These are phyloP conservation scores for Uromys caudimaculatus DNA, from an alignment of 2,797 vertebrate species.

Conservation along the genomic window DNA sequence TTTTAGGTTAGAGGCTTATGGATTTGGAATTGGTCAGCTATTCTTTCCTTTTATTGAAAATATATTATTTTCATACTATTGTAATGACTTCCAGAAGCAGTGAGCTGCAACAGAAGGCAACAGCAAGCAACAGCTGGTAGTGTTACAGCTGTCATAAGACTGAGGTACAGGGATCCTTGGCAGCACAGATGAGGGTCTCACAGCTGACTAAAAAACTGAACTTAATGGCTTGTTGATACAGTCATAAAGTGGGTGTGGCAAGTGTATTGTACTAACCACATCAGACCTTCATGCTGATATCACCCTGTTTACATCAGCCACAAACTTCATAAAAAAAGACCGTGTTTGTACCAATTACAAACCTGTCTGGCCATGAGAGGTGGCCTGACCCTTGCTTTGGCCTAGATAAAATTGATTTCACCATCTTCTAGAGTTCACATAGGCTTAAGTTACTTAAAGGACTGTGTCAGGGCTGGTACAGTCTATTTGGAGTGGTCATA, in stretches of 20 bases:
- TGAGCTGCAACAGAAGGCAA: not conserved
- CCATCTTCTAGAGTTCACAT: not conserved
- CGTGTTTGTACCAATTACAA: not conserved
- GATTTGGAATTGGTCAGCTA: not conserved
- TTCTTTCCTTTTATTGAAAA: not conserved
- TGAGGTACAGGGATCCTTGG: not conserved
- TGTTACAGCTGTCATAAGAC: not conserved
- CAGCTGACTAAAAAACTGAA: not conserved
- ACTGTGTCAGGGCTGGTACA: not conserved
- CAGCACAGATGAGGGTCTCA: not conserved
- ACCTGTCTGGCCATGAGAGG: not conserved
- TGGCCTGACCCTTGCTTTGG: not conserved
- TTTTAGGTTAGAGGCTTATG: not conserved
- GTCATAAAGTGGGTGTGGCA: not conserved
- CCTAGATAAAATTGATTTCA: not conserved
- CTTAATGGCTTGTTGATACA: not conserved
- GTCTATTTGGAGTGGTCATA: not conserved
- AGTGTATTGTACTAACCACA: not conserved
- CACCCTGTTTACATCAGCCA: not conserved
- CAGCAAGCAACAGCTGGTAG: not conserved
- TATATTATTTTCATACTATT: not conserved
- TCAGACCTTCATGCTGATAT: not conserved
- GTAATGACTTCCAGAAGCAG: not conserved
- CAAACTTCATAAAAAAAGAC: not conserved
- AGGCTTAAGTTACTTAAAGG: not conserved